Evolutionary conservation across 2,888 invertebrate genomes (phyloP), one percentile per base, ranked within the genome.

Genomic region (Leptodirus hochenwartii): DNA sequence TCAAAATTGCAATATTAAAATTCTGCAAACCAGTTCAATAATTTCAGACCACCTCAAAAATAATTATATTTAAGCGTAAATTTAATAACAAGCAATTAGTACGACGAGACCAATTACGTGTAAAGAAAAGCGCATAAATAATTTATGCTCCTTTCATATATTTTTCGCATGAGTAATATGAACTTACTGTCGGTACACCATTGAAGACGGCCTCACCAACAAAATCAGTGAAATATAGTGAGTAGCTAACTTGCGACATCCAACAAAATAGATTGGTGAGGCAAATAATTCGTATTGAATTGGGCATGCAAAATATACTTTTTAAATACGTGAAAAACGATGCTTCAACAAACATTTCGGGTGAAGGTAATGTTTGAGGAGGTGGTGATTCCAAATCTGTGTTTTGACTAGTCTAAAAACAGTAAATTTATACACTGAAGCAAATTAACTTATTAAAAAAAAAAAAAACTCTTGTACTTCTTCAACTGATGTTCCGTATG

Each of bases 161-260:
- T n/a, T n/a, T n/a, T n/a, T n/a, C n/a, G n/a, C n/a, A n/a, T n/a
- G n/a, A n/a, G n/a, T n/a, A n/a, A n/a, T n/a, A n/a, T n/a, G 37
- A 30, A 53, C 58, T 58, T 50, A 75, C 79, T 48, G 68, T 70
- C n/a, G 85, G 87, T 56, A 82, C 68, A 0, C 88, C 88, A n/a
- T 68, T 66, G 49, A 79, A 90, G 11, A 88, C 84, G 8, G 82
- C 75, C 54, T 90, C 85, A 0, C 85, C 88, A 2, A 88, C 93
- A 47, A 91, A 95, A 56, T 93, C 91, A 1, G 93, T 95, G 53
- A 95, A 93, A 54, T 91, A 93, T 4, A 95, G 60, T 0, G 91
- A 91, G 51, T 93, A 95, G 53, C 91, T 91, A 25, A 95, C 90
- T 43, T 95, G 81, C 0, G 91, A 87, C 90, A 91, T 93, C 93